phyloP scores from a whole-genome alignment of 64 coral and sea anemone genomes.

The Pocillopora verrucosa region DNA sequence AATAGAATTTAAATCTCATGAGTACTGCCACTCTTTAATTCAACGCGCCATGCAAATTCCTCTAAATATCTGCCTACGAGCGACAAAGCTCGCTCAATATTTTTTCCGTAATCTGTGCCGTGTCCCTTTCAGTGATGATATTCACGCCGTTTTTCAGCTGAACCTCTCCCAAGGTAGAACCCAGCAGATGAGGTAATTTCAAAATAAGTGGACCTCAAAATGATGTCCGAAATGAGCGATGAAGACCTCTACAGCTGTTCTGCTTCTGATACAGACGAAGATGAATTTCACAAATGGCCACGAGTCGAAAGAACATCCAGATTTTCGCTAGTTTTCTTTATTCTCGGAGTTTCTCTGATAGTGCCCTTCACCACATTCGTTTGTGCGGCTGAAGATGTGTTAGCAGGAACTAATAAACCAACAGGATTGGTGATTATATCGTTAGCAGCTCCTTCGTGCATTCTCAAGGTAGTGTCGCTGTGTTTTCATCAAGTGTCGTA shows the following conservation, averaged over 20 bases:
- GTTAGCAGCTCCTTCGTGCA: slow-evolving; percentile 56
- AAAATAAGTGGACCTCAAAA: not conserved
- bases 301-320: not conserved
- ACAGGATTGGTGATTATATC: slow-evolving; percentile 62
- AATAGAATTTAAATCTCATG: not conserved
- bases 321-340: slow-evolving; percentile 34
- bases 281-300: not conserved
- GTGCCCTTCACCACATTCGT: slow-evolving; percentile 57
- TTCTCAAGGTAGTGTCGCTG: slow-evolving; percentile 52
- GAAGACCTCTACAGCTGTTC: slow-evolving; percentile 27
- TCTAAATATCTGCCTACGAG: not conserved
- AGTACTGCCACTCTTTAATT: not conserved
- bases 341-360: slow-evolving; percentile 57
- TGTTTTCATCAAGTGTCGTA: slow-evolving; percentile 32
- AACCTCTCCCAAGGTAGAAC: not conserved
- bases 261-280: slow-evolving; percentile 1
- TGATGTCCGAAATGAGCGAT: slow-evolving; percentile 8
- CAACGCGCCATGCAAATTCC: not conserved
- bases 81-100: not conserved
- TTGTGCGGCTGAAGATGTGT: slow-evolving; percentile 64
- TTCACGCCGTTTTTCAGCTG: not conserved
- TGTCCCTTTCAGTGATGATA: not conserved
- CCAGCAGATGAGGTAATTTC: not conserved
- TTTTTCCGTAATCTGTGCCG: not conserved
- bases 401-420: slow-evolving; percentile 51